These are phyloP conservation scores for Nannoperca australis DNA, from an alignment of 2,797 vertebrate genomes.

Conservation along the genomic window DNA sequence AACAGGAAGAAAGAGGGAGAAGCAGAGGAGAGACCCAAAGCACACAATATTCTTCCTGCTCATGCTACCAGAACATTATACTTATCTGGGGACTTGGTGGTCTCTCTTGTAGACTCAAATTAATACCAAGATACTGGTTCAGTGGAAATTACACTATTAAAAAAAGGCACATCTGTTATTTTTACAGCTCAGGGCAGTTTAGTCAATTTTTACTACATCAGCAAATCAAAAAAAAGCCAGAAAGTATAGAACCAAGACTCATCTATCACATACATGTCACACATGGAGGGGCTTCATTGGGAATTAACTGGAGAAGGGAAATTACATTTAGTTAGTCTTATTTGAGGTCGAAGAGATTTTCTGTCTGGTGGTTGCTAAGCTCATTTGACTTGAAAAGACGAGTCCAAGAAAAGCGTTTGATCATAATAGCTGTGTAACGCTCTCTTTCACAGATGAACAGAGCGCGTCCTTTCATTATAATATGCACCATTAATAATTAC, in stretches of 20 bases:
- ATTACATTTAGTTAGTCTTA: background rate
- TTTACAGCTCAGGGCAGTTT: background rate
- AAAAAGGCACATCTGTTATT: conserved; percentile 5
- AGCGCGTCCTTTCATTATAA: conserved; percentile 22
- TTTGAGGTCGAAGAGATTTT: background rate
- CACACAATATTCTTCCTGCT: background rate
- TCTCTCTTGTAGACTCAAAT: background rate
- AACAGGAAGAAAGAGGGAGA: background rate
- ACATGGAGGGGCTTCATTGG: background rate
- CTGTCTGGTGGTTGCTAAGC: background rate
- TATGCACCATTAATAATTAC: conserved; percentile 31
- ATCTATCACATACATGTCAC: background rate
- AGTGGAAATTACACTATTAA: background rate
- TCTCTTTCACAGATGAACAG: conserved; percentile 39
- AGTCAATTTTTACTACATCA: background rate
- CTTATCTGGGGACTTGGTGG: background rate
- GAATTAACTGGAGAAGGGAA: background rate
- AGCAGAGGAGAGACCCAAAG: background rate
- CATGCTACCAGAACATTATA: background rate
- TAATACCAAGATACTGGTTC: background rate
- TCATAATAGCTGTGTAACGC: conserved; percentile 23
- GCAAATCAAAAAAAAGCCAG: background rate
- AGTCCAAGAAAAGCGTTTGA: conserved; percentile 42
- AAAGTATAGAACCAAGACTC: background rate
- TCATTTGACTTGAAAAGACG: conserved; percentile 13